phyloP scores from a whole-genome alignment of 2,888 invertebrate genomes.

The Brachylomia viminalis region DNA sequence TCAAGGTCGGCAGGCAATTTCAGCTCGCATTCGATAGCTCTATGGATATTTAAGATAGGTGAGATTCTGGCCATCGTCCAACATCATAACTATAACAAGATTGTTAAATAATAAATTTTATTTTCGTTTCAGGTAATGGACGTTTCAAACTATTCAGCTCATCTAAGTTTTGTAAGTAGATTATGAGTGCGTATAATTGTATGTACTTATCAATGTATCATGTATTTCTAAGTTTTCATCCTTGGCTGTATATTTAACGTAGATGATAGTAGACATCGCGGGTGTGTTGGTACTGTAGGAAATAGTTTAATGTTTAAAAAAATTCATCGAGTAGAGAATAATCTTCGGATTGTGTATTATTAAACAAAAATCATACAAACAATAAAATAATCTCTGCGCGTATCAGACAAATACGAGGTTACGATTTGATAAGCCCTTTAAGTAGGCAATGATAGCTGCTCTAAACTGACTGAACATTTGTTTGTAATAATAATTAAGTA shows the following conservation, averaged over 20 bases:
- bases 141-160: slow-evolving; percentile 33
- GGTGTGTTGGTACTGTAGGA: too few species aligned
- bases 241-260: background rate
- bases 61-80: slow-evolving; percentile 52
- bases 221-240: background rate
- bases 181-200: slow-evolving; percentile 10
- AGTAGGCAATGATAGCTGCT: slow-evolving; percentile 20
- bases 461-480: slow-evolving; percentile 1
- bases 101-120: slow-evolving; percentile 46
- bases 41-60: slow-evolving; percentile 42
- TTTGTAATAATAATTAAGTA: slow-evolving; percentile 25
- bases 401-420: slow-evolving; percentile 11
- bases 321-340: too few species aligned
- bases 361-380: background rate
- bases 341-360: background rate
- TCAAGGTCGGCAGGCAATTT: slow-evolving; percentile 52
- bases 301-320: too few species aligned
- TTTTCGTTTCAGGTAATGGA: slow-evolving; percentile 68
- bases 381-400: slow-evolving; percentile 13
- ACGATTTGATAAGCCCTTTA: background rate
- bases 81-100: slow-evolving; percentile 48
- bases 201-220: background rate
- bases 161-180: slow-evolving; percentile 51
- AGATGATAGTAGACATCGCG: background rate
- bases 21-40: slow-evolving; percentile 45